Conservation (phyloP, 2,797 vertebrate genomes). For the Chiroxiphia lanceolata region DNA sequence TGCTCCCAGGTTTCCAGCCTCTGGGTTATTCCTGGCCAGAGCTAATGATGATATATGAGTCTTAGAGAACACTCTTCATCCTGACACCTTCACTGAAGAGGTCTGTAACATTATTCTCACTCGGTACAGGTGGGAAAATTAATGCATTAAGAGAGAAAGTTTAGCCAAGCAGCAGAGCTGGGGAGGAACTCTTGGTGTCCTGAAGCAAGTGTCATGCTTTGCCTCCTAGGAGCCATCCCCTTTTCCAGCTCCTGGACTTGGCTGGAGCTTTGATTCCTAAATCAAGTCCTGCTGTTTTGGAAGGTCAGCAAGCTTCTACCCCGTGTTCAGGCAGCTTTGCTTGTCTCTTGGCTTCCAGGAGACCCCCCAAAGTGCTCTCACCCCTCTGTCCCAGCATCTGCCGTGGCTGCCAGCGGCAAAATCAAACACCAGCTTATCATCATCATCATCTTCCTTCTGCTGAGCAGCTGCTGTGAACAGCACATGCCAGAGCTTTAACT, state of each 20-base stretch:
- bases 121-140: conserved; percentile 4
- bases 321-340: neutral
- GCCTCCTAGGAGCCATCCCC: neutral
- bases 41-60: conserved; percentile 54
- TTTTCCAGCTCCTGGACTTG: neutral
- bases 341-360: neutral
- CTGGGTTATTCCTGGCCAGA: conserved; percentile 29
- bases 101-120: neutral
- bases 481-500: neutral
- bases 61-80: conserved; percentile 2
- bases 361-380: neutral
- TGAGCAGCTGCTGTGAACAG: conserved; percentile 11
- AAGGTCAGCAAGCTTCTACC: neutral
- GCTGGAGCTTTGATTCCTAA: neutral
- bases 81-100: neutral
- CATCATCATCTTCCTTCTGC: neutral
- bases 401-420: neutral
- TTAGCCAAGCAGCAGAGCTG: neutral
- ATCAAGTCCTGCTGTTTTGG: neutral
- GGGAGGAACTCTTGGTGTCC: neutral
- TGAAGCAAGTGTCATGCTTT: neutral
- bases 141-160: neutral
- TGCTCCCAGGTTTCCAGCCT: neutral
- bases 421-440: neutral
- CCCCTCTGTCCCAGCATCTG: neutral